A percentile compares a stretch with the other conserved stretches of the same genome.
Evolutionary conservation across 2,797 vertebrate species (phyloP).

Genomic region (Phataginus tetradactyla): DNA sequence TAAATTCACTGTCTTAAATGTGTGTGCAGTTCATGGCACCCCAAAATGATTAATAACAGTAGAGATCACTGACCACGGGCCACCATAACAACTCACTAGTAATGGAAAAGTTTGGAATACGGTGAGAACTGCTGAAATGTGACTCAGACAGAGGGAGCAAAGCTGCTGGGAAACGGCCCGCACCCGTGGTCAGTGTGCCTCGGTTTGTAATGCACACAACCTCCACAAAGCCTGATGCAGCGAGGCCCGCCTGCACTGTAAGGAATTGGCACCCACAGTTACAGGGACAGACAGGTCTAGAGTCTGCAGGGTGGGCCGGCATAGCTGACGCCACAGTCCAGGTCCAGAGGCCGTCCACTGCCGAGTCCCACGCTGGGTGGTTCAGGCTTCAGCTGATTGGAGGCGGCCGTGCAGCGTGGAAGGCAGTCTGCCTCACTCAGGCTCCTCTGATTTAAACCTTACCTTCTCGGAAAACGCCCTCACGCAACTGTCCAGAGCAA

Average conservation of each 20-base stretch:
- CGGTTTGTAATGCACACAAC: no score
- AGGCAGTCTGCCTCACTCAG: background rate
- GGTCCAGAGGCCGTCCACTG: no score
- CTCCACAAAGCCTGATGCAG: no score
- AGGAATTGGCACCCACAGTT: no score
- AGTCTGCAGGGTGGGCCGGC: background rate
- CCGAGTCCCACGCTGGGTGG: background rate
- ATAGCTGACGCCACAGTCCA: background rate
- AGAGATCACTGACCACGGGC: background rate
- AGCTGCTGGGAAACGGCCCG: no score
- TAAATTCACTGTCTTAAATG: background rate
- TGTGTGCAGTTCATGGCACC: background rate
- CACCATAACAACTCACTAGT: background rate
- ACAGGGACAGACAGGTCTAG: background rate
- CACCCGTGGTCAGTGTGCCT: no score
- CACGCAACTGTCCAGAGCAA: background rate
- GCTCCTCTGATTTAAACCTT: background rate
- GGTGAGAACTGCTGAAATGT: no score
- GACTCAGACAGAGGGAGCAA: no score
- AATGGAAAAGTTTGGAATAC: no score
- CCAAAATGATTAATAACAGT: background rate
- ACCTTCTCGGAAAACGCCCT: background rate
- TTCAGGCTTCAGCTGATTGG: background rate
- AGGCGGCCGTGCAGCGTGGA: accelerated
- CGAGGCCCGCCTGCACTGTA: no score